These are phyloP conservation scores for Emydocephalus ijimae DNA, from an alignment of 2,113 vertebrate genomes.

Conservation along the genomic window DNA sequence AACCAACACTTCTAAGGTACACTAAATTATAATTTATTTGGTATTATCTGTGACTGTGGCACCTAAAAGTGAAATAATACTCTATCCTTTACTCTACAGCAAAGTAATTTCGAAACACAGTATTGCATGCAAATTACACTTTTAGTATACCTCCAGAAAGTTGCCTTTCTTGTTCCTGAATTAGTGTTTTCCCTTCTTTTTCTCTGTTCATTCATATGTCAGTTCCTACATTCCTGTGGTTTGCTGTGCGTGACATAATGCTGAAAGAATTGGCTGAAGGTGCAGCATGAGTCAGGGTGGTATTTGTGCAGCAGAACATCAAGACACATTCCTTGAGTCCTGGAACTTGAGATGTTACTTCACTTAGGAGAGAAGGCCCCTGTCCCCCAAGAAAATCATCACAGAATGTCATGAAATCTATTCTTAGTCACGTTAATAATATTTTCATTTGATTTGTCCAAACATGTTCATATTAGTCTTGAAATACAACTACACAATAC, in stretches of 20 bases:
- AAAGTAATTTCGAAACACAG: neutral
- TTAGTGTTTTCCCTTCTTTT: neutral
- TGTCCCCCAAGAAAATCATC: neutral
- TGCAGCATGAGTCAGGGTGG: neutral
- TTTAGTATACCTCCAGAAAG: neutral
- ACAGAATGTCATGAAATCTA: neutral
- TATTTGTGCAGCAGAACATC: neutral
- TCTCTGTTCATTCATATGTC: neutral
- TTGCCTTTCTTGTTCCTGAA: neutral
- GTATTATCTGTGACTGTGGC: neutral
- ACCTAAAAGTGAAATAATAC: neutral
- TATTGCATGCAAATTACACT: neutral
- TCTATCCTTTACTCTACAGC: neutral
- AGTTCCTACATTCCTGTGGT: neutral
- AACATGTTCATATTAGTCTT: neutral
- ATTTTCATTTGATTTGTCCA: neutral
- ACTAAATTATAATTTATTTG: constrained; percentile 4
- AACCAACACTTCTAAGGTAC: neutral
- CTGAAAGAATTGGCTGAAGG: constrained; percentile 1
- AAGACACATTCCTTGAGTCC: neutral
- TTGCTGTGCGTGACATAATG: neutral
- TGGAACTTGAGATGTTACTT: neutral
- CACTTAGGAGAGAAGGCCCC: neutral
- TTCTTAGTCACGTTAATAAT: neutral
- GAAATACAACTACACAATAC: neutral